These are phyloP conservation scores for Menidia beryllina DNA, from an alignment of 2,113 vertebrate genomes.

Conservation along the genomic window DNA sequence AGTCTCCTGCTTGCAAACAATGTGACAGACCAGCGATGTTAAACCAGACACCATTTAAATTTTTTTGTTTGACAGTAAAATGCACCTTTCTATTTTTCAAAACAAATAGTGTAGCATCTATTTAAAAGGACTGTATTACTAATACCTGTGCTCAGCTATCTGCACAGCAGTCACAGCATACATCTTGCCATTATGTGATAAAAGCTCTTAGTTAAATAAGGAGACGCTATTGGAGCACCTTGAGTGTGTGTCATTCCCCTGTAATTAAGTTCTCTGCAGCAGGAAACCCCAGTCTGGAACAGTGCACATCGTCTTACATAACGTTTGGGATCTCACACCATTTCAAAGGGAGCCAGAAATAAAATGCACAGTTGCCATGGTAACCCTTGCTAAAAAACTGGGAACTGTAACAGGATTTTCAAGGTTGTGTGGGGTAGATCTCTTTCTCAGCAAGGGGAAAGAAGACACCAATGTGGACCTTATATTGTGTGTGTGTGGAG, in stretches of 20 bases:
- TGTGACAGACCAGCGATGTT: neutral
- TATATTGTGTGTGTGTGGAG: neutral
- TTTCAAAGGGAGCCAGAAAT: constrained; percentile 80
- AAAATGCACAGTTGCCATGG: constrained; percentile 83
- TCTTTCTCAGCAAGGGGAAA: constrained; percentile 17
- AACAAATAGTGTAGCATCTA: too few species aligned
- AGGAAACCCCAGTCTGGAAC: constrained; percentile 80
- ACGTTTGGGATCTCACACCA: constrained; percentile 66
- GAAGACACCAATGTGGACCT: constrained; percentile 21
- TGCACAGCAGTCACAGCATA: constrained; percentile 28
- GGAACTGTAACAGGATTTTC: constrained; percentile 75
- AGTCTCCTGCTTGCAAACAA: neutral
- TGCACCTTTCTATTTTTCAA: neutral
- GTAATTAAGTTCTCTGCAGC: constrained; percentile 68
- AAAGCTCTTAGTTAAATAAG: constrained; percentile 38
- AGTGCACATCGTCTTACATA: constrained; percentile 76
- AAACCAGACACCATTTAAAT: neutral
- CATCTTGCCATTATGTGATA: constrained; percentile 19
- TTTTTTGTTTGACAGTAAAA: constrained; percentile 1
- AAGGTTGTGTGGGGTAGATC: constrained; percentile 73
- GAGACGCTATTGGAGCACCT: constrained; percentile 12
- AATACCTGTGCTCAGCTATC: constrained; percentile 25
- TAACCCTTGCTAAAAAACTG: constrained; percentile 74
- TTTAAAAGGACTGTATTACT: constrained; percentile 20
- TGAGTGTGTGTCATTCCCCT: constrained; percentile 46